A percentile compares a stretch with the other conserved stretches of the same genome.
phyloP scores from a whole-genome alignment of 1,140 invertebrate genomes.

The Ostrea denselamellosa region DNA sequence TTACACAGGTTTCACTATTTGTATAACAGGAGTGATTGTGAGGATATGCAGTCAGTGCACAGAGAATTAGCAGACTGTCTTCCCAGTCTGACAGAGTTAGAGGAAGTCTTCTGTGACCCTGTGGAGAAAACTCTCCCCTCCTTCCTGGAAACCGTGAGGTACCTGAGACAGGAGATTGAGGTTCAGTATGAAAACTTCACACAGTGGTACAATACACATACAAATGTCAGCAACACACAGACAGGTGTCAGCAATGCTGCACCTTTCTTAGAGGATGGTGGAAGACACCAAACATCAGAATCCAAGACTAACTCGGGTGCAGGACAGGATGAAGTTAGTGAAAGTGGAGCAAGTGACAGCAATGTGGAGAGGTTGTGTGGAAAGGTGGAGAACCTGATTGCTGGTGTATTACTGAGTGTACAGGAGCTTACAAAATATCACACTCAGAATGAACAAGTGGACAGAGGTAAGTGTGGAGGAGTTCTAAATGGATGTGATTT shows the following conservation, averaged over 20 bases:
- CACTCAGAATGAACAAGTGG: not conserved
- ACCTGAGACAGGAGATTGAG: not conserved
- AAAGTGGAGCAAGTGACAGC: not conserved
- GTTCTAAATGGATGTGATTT: not conserved
- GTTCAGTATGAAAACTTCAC: not conserved
- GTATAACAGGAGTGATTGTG: not conserved
- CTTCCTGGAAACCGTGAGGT: slow-evolving; percentile 10
- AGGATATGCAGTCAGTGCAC: not conserved
- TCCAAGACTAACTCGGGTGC: not conserved
- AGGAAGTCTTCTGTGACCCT: not conserved
- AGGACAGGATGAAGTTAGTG: not conserved
- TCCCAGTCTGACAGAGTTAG: not conserved
- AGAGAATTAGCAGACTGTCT: not conserved
- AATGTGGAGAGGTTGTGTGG: not conserved
- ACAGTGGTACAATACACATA: not conserved
- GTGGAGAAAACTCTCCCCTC: not conserved
- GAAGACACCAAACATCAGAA: not conserved
- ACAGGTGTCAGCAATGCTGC: slow-evolving; percentile 4
- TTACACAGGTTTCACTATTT: not conserved
- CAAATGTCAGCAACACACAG: not conserved
- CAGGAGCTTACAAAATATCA: slow-evolving; percentile 36
- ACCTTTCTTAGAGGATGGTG: not conserved
- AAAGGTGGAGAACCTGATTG: slow-evolving; percentile 39
- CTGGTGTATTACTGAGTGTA: slow-evolving; percentile 47
- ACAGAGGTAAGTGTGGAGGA: not conserved